A percentile compares a stretch with the other conserved stretches of the same genome.
phyloP scores from a whole-genome alignment of 92 coral and sea anemone species.

The Bergia sp. region DNA sequence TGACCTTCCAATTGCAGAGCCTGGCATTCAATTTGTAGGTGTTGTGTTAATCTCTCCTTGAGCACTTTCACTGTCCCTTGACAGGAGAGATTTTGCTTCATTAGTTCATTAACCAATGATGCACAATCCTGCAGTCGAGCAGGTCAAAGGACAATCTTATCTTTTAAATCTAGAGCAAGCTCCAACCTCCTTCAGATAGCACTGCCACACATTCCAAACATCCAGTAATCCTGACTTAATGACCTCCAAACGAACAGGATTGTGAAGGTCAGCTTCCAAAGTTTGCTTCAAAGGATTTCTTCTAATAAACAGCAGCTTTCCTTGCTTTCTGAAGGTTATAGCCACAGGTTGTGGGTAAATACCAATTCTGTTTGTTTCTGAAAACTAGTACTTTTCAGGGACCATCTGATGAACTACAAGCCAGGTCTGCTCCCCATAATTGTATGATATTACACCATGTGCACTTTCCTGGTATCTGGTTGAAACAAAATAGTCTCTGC shows the following conservation, averaged over 20 bases:
- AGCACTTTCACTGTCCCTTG: conserved; percentile 25
- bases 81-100: conserved; percentile 21
- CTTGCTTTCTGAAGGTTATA: conserved; percentile 18
- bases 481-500: conserved; percentile 34
- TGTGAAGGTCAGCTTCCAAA: conserved; percentile 48
- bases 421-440: conserved; percentile 15
- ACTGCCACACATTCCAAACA: conserved; percentile 6
- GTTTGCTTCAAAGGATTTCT: conserved; percentile 14
- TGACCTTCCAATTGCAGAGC: background rate
- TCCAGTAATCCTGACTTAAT: conserved; percentile 25
- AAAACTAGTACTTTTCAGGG: conserved; percentile 37
- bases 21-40: no score
- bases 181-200: conserved; percentile 30
- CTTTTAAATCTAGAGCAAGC: conserved; percentile 40
- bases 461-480: conserved; percentile 42
- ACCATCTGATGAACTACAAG: conserved; percentile 46
- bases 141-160: conserved; percentile 20
- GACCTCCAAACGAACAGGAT: conserved; percentile 46
- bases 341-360: conserved; percentile 50
- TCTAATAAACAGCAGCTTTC: conserved; percentile 44
- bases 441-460: conserved; percentile 14
- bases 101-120: conserved; percentile 17
- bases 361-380: conserved; percentile 39
- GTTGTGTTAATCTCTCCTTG: background rate
- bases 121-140: conserved; percentile 40